Base-by-base conservation (phyloP, 1,140 invertebrate genomes). In the Harlomillsia oculata region DNA sequence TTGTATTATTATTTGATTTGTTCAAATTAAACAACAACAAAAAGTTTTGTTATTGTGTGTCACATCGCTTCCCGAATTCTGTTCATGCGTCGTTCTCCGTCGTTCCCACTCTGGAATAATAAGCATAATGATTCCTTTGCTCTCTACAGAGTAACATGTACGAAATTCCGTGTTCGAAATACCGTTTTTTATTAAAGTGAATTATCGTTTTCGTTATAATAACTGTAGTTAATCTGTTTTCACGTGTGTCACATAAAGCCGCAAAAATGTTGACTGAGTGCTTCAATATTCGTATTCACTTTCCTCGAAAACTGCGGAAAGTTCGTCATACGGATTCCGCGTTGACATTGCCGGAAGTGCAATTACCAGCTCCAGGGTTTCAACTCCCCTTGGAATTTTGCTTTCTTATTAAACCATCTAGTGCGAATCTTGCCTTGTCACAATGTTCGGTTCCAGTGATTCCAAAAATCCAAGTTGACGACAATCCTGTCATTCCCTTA, bases 231-330 rank as follows among this genome's bases (percentile, higher is more conserved):
- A 9, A 3, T 2, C 11, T 21, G 8, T 37, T 5, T 26, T 2
- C 8, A 20, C 21, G 3, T 13, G 49, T 23, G 6, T 16, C 11
- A 21, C 30, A 45, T 37, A 14, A 11, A 28, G 5, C 14, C 9
- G 9, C 18, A 23, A 59, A 5, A 32, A 64, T 64, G 62, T 28
- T 64, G n/a, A 64, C 62, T 3, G 62, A 64, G 48, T 64, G 62
- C 29, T 57, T 64, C 9, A 57, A 61, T 26, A 59, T 64, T 53
- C 28, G 43, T 21, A 39, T 60, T 11, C 37, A 55, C 23, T 60
- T 64, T 45, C 62, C 62, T 13, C 21, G 56, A 30, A 64, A 64
- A 53, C 58, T 56, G n/a, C 41, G 55, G 14, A 64, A 60, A 55
- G 39, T 53, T 29, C 29, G 13, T 25, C 20, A 36, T 9, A 30